A percentile compares a stretch with the other conserved stretches of the same genome.
Conservation (phyloP, 1,140 invertebrate genomes). For the Notospermus geniculatus region DNA sequence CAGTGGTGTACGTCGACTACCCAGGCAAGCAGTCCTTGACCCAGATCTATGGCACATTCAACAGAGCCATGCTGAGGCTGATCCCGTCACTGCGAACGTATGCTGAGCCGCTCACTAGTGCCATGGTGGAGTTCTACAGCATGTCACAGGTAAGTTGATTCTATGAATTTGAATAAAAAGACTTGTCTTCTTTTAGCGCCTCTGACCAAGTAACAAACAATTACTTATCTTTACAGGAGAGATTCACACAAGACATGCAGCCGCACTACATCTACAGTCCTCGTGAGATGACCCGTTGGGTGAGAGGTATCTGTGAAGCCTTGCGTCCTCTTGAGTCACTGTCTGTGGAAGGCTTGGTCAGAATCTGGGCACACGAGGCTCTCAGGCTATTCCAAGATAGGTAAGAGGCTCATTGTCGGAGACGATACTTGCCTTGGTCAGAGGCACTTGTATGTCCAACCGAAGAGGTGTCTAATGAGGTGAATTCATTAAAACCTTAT, state of each 20-base stretch:
- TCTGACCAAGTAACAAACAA: too few species aligned
- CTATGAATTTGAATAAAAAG: too few species aligned
- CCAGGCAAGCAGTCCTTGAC: slow-evolving; percentile 91
- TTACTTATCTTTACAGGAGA: slow-evolving; percentile 63
- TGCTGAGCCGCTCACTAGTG: slow-evolving; percentile 94
- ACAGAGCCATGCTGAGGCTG: slow-evolving; percentile 91
- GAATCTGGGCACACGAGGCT: slow-evolving; percentile 98
- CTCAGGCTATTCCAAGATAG: slow-evolving; percentile 91
- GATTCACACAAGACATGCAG: slow-evolving; percentile 99
- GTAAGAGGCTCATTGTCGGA: too few species aligned
- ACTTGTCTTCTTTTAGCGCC: too few species aligned
- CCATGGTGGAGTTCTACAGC: slow-evolving; percentile 99
- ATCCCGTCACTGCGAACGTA: slow-evolving; percentile 86
- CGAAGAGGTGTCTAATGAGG: too few species aligned
- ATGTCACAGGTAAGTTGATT: slow-evolving; percentile 70
- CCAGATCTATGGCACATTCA: slow-evolving; percentile 98
- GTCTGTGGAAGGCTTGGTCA: slow-evolving; percentile 88
- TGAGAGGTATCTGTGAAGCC: slow-evolving; percentile 97
- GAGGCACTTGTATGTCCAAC: too few species aligned
- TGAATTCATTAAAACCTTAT: slow-evolving; percentile 12
- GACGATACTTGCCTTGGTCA: background rate
- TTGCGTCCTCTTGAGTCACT: slow-evolving; percentile 88
- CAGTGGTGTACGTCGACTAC: slow-evolving; percentile 99
- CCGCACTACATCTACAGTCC: slow-evolving; percentile 99
- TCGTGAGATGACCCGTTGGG: slow-evolving; percentile 99